Percentiles rank a stretch among this genome's conserved stretches.
These are phyloP conservation scores for Leistus spinibarbis DNA, from an alignment of 2,888 invertebrate species.

Conservation along the genomic window DNA sequence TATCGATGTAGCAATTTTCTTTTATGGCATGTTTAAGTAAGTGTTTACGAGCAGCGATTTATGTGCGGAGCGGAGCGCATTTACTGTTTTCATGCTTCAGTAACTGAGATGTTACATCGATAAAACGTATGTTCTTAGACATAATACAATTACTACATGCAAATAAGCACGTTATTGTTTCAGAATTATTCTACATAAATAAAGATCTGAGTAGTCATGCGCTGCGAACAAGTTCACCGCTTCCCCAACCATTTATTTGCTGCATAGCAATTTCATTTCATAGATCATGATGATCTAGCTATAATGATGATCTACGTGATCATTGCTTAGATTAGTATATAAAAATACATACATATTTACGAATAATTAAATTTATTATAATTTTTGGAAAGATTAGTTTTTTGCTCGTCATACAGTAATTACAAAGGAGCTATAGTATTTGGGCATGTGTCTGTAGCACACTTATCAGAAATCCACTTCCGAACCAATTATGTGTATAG, in stretches of 20 bases:
- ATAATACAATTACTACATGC: constrained; percentile 38
- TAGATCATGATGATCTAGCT: not conserved
- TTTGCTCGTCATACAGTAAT: too few species aligned
- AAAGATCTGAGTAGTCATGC: constrained; percentile 7
- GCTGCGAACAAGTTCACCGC: not conserved
- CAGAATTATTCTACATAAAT: constrained; percentile 25
- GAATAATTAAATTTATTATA: too few species aligned
- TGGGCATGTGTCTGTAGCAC: not conserved
- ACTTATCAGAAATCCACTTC: not conserved
- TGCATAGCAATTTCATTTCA: not conserved
- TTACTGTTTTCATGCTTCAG: constrained; percentile 33
- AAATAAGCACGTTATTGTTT: constrained; percentile 26
- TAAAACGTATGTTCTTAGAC: constrained; percentile 13
- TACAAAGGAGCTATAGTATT: too few species aligned
- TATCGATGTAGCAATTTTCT: not conserved
- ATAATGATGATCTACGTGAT: not conserved
- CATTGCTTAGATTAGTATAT: too few species aligned
- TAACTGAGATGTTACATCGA: constrained; percentile 35
- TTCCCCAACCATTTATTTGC: not conserved
- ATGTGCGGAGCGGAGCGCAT: not conserved
- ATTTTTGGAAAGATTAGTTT: too few species aligned
- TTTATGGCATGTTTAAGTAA: not conserved
- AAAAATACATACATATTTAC: too few species aligned
- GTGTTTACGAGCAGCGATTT: not conserved
- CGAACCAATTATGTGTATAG: not conserved